A percentile compares a stretch with the other conserved stretches of the same genome.
phyloP scores from a whole-genome alignment of 2,113 vertebrate genomes.

The Rhinoderma darwinii region DNA sequence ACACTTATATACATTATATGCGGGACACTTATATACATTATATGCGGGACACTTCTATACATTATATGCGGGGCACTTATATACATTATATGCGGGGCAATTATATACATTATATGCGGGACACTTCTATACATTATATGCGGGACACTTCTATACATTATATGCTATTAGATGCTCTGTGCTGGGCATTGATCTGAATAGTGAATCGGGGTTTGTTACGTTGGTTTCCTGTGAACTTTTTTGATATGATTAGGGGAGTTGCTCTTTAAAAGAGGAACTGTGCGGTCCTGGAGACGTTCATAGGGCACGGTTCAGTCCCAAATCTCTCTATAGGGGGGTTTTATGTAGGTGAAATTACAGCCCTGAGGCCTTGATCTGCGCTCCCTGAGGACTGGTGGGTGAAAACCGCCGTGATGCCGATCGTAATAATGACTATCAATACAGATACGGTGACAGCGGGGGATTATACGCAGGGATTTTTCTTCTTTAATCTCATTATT shows the following conservation, averaged over 20 bases:
- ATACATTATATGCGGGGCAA: too few species aligned
- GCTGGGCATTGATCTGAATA: neutral
- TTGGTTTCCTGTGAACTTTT: neutral
- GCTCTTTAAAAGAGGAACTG: neutral
- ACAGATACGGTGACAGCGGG: neutral
- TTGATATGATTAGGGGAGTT: neutral
- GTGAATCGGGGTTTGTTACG: neutral
- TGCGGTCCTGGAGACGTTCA: neutral
- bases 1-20: too few species aligned
- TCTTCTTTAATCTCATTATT: neutral
- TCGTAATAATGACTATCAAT: neutral
- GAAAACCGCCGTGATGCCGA: neutral
- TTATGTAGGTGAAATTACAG: neutral
- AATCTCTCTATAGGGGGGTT: neutral
- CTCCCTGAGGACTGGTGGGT: neutral
- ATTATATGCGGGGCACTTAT: too few species aligned
- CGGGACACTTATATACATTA: too few species aligned
- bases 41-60: too few species aligned
- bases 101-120: too few species aligned
- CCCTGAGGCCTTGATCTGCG: neutral
- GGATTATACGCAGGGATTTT: slow-evolving; percentile 6
- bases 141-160: too few species aligned
- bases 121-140: too few species aligned
- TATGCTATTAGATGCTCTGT: neutral
- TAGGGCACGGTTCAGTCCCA: neutral